Percentiles rank a stretch among this genome's conserved stretches.
Evolutionary conservation across 2,113 vertebrate species (phyloP).

Genomic region (Pterocles gutturalis): DNA sequence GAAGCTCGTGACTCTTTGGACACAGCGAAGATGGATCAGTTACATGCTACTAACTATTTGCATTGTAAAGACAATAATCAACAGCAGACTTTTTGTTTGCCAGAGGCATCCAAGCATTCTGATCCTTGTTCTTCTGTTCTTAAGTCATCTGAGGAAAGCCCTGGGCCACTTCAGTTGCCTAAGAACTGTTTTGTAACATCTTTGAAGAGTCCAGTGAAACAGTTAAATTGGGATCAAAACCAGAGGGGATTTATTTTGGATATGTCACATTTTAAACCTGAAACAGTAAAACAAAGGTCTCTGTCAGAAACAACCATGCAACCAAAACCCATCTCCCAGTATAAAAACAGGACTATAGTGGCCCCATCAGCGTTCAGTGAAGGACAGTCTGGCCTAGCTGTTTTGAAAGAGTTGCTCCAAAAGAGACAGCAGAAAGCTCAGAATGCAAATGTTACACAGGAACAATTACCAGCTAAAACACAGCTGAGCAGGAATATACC

Average conservation of each 20-base stretch:
- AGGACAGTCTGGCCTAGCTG: constrained; percentile 88
- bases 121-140: constrained; percentile 72
- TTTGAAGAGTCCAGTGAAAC: constrained; percentile 80
- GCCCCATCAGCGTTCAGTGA: constrained; percentile 76
- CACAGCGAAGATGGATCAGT: constrained; percentile 66
- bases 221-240: constrained; percentile 80
- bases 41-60: constrained; percentile 68
- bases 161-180: constrained; percentile 67
- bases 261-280: constrained; percentile 76
- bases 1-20: constrained; percentile 70
- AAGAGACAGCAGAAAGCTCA: constrained; percentile 89
- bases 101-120: constrained; percentile 73
- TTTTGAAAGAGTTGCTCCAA: constrained; percentile 93
- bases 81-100: constrained; percentile 70
- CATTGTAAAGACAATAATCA: constrained; percentile 79
- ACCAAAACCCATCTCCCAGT: constrained; percentile 75
- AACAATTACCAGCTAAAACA: constrained; percentile 45
- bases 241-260: constrained; percentile 80
- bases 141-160: constrained; percentile 73
- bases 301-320: constrained; percentile 74
- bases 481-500: constrained; percentile 69
- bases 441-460: constrained; percentile 61
- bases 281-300: constrained; percentile 72
- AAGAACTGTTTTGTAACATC: constrained; percentile 78
- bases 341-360: constrained; percentile 78